These are phyloP conservation scores for Hemicentrotus pulcherrimus DNA, from an alignment of 35 echinoderm and acorn worm species.

Conservation along the genomic window DNA sequence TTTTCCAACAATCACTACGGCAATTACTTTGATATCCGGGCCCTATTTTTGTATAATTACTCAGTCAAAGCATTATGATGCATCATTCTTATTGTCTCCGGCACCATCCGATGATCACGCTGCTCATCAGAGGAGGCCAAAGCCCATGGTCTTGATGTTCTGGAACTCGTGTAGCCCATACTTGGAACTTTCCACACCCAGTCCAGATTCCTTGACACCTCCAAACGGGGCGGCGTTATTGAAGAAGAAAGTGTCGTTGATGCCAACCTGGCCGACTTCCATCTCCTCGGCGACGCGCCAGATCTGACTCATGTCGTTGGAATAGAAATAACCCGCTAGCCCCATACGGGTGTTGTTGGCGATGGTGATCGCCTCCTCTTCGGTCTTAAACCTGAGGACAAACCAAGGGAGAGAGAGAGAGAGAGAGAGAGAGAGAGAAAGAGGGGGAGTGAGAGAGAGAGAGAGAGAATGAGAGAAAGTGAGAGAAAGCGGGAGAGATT, in stretches of 20 bases:
- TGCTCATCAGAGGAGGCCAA: conserved; percentile 70
- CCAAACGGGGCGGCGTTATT: conserved; percentile 64
- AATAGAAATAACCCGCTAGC: conserved; percentile 95
- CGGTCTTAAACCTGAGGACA: conserved; percentile 72
- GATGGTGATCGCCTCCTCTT: conserved; percentile 81
- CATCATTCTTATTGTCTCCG: too few species aligned
- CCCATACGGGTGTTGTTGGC: conserved; percentile 73
- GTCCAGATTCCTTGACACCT: conserved; percentile 88
- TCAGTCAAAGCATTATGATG: too few species aligned
- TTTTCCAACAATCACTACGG: too few species aligned
- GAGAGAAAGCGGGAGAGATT: too few species aligned
- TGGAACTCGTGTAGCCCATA: conserved; percentile 91
- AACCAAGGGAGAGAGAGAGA: background rate
- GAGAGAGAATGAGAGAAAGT: too few species aligned
- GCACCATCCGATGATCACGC: background rate
- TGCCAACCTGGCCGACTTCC: conserved; percentile 88
- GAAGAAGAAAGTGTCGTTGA: conserved; percentile 72
- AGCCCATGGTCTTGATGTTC: conserved; percentile 81
- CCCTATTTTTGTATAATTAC: too few species aligned
- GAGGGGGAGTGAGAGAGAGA: too few species aligned
- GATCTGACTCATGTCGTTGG: conserved; percentile 76
- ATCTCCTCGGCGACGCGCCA: conserved; percentile 92
- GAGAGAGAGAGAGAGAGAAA: too few species aligned
- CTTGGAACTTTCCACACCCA: conserved; percentile 83
- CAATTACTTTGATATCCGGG: too few species aligned